These are phyloP conservation scores for Chorisops tibialis DNA, from an alignment of 2,888 invertebrate genomes.

Conservation along the genomic window DNA sequence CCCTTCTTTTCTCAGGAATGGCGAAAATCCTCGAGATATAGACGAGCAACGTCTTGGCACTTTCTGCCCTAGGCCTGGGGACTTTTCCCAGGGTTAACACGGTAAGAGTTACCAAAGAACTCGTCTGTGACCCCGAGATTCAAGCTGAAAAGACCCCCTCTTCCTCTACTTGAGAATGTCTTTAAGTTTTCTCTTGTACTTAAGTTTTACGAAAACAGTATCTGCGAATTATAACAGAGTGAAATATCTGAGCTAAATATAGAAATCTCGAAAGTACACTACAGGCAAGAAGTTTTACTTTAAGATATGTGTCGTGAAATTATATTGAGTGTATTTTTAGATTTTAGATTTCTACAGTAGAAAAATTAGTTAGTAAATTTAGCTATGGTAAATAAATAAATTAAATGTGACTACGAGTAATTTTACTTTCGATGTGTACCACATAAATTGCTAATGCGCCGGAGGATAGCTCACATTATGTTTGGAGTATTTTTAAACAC, in stretches of 20 bases:
- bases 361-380: background rate
- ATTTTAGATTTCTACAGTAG: too few relatives aligned
- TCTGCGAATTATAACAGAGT: background rate
- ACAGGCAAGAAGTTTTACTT: too few relatives aligned
- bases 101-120: constrained; percentile 48
- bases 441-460: too few relatives aligned
- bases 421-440: too few relatives aligned
- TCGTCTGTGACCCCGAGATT: constrained; percentile 52
- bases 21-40: constrained; percentile 49
- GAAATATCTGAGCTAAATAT: constrained; percentile 37
- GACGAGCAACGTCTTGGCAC: constrained; percentile 49
- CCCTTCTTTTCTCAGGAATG: constrained; percentile 42
- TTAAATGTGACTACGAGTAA: too few relatives aligned
- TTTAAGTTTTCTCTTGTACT: background rate
- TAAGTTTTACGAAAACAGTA: background rate
- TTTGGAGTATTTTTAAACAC: too few relatives aligned
- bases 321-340: too few relatives aligned
- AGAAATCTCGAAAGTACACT: too few relatives aligned
- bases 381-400: background rate
- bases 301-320: too few relatives aligned
- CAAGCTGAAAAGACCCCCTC: constrained; percentile 44
- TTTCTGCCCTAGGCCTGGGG: constrained; percentile 53
- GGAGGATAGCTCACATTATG: too few relatives aligned
- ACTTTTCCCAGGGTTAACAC: constrained; percentile 50
- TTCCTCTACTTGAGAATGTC: too few relatives aligned